phyloP scores from a whole-genome alignment of 2,797 vertebrate species.

The Poeciliopsis presidionis region DNA sequence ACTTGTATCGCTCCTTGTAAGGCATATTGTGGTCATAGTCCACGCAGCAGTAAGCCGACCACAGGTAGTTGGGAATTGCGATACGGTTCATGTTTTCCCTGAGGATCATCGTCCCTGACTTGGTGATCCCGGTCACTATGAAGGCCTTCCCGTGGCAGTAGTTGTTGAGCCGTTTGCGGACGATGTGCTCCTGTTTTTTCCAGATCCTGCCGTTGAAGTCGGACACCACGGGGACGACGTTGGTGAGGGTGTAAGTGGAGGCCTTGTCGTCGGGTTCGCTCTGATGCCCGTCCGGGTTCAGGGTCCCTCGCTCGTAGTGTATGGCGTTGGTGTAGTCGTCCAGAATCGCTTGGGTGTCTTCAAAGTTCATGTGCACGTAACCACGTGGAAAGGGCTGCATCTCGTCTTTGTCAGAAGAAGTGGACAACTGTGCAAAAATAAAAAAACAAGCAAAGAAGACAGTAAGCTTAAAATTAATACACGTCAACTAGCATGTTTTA shows the following conservation, averaged over 20 bases:
- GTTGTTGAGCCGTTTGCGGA: slow-evolving; percentile 78
- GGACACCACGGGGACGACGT: slow-evolving; percentile 69
- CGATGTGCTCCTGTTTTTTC: slow-evolving; percentile 58
- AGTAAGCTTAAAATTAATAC: background rate
- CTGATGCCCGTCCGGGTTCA: slow-evolving; percentile 78
- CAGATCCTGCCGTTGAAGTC: slow-evolving; percentile 62
- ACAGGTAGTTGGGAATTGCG: slow-evolving; percentile 74
- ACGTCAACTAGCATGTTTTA: background rate
- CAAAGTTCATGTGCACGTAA: slow-evolving; percentile 72
- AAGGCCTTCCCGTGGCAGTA: slow-evolving; percentile 75
- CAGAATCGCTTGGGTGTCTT: slow-evolving; percentile 74
- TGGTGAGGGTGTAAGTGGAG: slow-evolving; percentile 80
- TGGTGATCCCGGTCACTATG: slow-evolving; percentile 75
- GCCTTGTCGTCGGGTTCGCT: slow-evolving; percentile 71
- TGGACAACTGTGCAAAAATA: slow-evolving; percentile 66
- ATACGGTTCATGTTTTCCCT: slow-evolving; percentile 72
- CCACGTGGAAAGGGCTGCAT: slow-evolving; percentile 77
- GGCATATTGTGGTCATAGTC: slow-evolving; percentile 76
- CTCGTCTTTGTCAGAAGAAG: slow-evolving; percentile 65
- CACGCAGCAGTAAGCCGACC: slow-evolving; percentile 80
- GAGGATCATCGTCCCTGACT: slow-evolving; percentile 72
- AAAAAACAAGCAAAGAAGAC: background rate
- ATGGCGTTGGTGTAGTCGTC: slow-evolving; percentile 75
- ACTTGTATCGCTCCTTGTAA: slow-evolving; percentile 72
- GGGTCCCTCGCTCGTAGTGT: slow-evolving; percentile 67